Evolutionary conservation across 2,888 invertebrate species (phyloP), one percentile per base, ranked within the genome.

Genomic region (Apamea crenata): DNA sequence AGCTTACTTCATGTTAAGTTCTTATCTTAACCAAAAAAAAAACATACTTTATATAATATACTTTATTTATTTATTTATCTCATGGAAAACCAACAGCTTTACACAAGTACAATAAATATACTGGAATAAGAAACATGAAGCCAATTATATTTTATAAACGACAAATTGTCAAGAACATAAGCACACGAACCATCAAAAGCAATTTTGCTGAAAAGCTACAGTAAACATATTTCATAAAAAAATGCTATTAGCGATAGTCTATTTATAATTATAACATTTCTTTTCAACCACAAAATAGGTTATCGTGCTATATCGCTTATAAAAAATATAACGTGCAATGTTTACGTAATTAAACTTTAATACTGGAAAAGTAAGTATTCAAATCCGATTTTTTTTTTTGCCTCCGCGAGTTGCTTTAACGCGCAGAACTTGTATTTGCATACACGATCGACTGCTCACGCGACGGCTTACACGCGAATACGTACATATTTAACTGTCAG

Each of bases 391-490:
- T 88, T 56, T 88, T 56, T 47, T 87, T 83, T 78, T 66, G 75
- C 77, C 63, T 83, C 77, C 72, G 80, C 74, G 76, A 85, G 81
- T 86, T 87, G 72, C 82, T 83, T 80, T 86, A 80, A 76, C 87
- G 78, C 80, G 84, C 86, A 81, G 68, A 84, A 86, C 74, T 81
- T 84, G 67, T 88, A 89, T 89, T 89, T 89, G 82, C 87, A 89
- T 90, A 81, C 73, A 85, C 84, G 73, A 82, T 85, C 76, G 77
- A 81, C 81, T 77, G 50, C 86, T 85, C 89, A 89, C 90, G 89
- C 89, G 88, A 90, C 66, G 80, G 75, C 10, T 70, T 70, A 80
- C 89, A 89, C 90, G 90, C 89, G 77, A 89, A 84, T 86, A 82
- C 66, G 87, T 88, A 82, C 66, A 85, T 88, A 90, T 88, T 90